Percentiles rank a stretch among this genome's conserved stretches.
phyloP scores from a whole-genome alignment of 2,113 vertebrate genomes.

The Pterophyllum scalare region DNA sequence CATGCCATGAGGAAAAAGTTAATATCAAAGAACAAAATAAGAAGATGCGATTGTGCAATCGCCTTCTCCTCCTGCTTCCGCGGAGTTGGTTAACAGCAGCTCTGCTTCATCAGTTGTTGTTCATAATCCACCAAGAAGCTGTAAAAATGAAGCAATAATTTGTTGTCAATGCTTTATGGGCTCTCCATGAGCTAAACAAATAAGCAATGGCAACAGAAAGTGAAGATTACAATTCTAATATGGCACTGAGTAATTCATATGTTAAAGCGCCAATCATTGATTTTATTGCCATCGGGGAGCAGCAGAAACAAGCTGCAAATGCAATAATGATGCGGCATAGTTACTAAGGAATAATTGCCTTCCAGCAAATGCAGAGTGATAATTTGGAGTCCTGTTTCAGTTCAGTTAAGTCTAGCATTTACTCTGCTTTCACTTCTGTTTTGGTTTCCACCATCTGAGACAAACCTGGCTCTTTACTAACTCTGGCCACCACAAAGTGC shows the following conservation, averaged over 20 bases:
- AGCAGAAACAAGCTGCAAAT: constrained; percentile 5
- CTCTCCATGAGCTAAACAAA: constrained; percentile 1
- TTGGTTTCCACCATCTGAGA: not conserved
- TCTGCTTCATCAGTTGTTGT: constrained; percentile 74
- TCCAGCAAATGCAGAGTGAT: not conserved
- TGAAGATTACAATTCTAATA: not conserved
- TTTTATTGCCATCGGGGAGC: not conserved
- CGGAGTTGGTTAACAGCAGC: constrained; percentile 15
- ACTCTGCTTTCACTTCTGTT: not conserved
- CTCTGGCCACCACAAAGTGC: not conserved
- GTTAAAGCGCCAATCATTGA: not conserved
- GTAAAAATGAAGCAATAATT: constrained; percentile 33
- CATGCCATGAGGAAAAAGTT: constrained; percentile 51
- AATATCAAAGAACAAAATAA: constrained; percentile 46
- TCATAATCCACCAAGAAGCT: constrained; percentile 82
- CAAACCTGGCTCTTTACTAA: not conserved
- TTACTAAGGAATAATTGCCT: not conserved
- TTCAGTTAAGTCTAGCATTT: not conserved
- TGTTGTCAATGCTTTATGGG: not conserved
- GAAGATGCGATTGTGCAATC: constrained; percentile 12
- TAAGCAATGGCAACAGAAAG: not conserved
- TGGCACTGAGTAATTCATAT: not conserved
- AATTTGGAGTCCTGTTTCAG: constrained; percentile 3
- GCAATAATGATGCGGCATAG: not conserved
- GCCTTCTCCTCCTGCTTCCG: constrained; percentile 24